Conservation (phyloP, 64 coral and sea anemone genomes). For the Catalaphyllia jardinei region DNA sequence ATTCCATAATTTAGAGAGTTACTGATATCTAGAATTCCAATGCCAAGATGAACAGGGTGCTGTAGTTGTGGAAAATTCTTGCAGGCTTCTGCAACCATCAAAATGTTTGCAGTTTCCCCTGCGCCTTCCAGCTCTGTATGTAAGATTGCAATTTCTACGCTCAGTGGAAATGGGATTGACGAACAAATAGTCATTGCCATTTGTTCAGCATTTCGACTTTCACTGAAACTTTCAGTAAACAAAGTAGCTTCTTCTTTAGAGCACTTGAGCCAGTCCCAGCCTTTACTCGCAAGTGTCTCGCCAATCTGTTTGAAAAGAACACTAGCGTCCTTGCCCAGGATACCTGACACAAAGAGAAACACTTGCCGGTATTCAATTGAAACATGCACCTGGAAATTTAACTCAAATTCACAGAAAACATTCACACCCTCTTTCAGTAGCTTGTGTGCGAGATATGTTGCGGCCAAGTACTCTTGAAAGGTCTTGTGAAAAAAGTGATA, state of each 20-base stretch:
- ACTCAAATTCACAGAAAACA: not conserved
- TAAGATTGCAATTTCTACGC: not conserved
- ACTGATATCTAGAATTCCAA: not conserved
- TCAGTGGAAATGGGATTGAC: not conserved
- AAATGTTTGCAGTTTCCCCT: too few relatives aligned
- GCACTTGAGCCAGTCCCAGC: not conserved
- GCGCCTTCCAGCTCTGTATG: too few relatives aligned
- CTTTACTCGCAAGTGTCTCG: not conserved
- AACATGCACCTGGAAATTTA: not conserved
- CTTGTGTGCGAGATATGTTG: not conserved
- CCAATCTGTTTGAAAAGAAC: constrained; percentile 1
- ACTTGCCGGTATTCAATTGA: not conserved
- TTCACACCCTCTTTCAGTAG: not conserved
- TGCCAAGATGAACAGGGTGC: not conserved
- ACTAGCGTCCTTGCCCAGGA: not conserved
- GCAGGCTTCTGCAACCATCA: not conserved
- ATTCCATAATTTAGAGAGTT: too few relatives aligned
- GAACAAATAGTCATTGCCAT: not conserved
- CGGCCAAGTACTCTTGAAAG: constrained; percentile 43
- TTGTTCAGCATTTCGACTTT: not conserved
- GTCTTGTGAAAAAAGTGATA: constrained; percentile 28
- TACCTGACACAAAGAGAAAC: constrained; percentile 15
- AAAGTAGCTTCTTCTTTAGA: not conserved
- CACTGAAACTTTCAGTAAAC: not conserved
- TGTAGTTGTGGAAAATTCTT: not conserved